These are phyloP conservation scores for Parasteatoda tepidariorum DNA, from an alignment of 1,140 invertebrate genomes.

Conservation along the genomic window DNA sequence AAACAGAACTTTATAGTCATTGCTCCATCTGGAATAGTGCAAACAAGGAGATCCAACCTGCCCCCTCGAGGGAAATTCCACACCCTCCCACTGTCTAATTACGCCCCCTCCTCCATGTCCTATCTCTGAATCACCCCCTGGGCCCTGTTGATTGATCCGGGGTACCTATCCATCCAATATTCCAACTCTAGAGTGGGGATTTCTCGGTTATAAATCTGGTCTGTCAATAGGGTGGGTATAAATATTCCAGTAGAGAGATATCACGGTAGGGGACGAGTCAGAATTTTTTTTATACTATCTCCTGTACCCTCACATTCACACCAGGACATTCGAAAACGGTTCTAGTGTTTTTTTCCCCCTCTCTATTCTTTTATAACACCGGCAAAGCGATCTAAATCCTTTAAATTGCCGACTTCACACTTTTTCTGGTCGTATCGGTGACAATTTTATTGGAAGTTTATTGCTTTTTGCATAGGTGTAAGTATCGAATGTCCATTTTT, in stretches of 20 bases:
- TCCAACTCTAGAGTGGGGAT: conserved; percentile 25
- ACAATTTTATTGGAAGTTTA: neutral
- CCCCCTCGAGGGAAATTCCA: conserved; percentile 8
- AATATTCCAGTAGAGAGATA: neutral
- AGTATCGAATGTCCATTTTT: too few relatives aligned
- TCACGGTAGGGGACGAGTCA: neutral
- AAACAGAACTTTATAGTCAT: too few relatives aligned
- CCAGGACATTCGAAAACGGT: neutral
- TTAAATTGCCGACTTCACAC: conserved; percentile 47
- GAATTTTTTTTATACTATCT: conserved; percentile 10
- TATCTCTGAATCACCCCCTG: conserved; percentile 37
- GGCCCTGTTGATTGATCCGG: conserved; percentile 30
- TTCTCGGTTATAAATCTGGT: conserved; percentile 34
- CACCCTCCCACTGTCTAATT: conserved; percentile 36
- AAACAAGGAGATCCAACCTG: too few relatives aligned
- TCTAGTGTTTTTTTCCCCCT: conserved; percentile 15
- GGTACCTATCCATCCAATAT: conserved; percentile 24
- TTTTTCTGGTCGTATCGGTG: neutral
- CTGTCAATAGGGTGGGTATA: conserved; percentile 41
- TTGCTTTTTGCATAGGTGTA: too few relatives aligned
- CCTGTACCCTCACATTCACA: neutral
- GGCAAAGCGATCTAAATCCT: conserved; percentile 21
- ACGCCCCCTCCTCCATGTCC: neutral
- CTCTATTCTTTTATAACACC: conserved; percentile 17
- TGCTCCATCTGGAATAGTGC: too few relatives aligned